phyloP scores from a whole-genome alignment of 2,113 vertebrate genomes.

The Syrmaticus mikado region DNA sequence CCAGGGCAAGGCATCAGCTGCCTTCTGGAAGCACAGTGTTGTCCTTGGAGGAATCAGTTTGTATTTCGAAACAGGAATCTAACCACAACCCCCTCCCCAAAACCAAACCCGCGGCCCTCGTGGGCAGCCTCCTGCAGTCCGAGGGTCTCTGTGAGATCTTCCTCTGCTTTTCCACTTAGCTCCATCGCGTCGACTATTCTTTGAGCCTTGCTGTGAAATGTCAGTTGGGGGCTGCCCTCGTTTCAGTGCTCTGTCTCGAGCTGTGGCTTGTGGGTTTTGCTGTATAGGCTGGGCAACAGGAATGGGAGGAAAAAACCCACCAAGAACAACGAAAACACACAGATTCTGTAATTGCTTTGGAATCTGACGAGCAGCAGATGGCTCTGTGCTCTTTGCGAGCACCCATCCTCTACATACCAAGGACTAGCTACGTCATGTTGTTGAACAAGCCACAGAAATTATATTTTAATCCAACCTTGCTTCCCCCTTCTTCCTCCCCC shows the following conservation, averaged over 20 bases:
- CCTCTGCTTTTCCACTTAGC: fast-evolving
- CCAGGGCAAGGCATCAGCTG: neutral
- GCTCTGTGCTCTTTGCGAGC: slow-evolving; percentile 61
- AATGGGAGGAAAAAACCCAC: neutral
- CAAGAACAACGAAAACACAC: neutral
- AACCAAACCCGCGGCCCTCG: neutral
- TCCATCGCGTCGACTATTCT: neutral
- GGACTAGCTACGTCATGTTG: slow-evolving; percentile 67
- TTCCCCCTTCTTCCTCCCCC: neutral
- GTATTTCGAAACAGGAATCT: neutral
- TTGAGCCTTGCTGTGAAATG: neutral
- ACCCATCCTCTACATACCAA: slow-evolving; percentile 58
- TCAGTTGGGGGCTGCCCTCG: neutral
- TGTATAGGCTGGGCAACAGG: neutral
- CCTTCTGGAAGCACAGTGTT: neutral
- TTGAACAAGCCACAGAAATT: slow-evolving; percentile 63
- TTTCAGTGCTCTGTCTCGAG: neutral
- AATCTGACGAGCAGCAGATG: slow-evolving; percentile 76
- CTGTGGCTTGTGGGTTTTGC: neutral
- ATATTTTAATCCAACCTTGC: neutral
- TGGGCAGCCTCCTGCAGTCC: fast-evolving
- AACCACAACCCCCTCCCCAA: neutral
- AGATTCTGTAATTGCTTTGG: slow-evolving; percentile 75
- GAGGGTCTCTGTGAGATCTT: neutral
- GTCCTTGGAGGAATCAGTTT: neutral